A percentile compares a stretch with the other conserved stretches of the same genome.
phyloP scores from a whole-genome alignment of 23 tunicate genomes.

The Halocynthia aurantium region DNA sequence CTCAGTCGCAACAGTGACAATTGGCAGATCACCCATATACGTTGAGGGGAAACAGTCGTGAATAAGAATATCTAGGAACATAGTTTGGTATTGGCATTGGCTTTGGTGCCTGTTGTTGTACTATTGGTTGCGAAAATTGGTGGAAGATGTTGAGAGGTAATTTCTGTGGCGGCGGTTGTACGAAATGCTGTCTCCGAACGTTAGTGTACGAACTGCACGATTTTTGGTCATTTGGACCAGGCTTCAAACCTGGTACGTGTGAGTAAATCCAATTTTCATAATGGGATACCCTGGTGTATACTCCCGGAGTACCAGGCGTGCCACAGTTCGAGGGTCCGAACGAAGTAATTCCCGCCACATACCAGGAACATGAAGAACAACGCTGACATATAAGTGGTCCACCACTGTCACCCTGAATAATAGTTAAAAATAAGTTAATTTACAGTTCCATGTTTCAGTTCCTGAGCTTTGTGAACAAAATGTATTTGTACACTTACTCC shows the following conservation, averaged over 20 bases:
- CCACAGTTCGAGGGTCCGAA: slow-evolving; percentile 38
- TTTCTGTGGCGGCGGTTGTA: not conserved
- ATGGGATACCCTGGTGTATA: slow-evolving; percentile 29
- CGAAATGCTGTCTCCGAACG: not conserved
- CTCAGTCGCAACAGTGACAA: no score
- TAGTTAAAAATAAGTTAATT: not conserved
- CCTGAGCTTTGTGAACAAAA: not conserved
- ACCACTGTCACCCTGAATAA: slow-evolving; percentile 47
- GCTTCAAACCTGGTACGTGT: not conserved
- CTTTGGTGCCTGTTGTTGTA: no score
- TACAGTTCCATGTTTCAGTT: not conserved
- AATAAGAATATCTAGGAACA: no score
- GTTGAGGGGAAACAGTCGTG: no score
- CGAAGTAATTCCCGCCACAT: slow-evolving; percentile 35
- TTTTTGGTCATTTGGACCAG: not conserved
- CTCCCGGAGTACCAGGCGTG: slow-evolving; percentile 32
- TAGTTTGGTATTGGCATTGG: no score
- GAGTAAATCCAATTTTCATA: slow-evolving; percentile 31
- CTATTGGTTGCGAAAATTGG: no score
- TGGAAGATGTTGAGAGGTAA: no score
- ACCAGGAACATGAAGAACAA: slow-evolving; percentile 42
- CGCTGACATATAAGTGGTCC: slow-evolving; percentile 51
- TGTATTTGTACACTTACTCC: not conserved
- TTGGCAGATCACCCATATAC: no score
- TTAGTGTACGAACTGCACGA: not conserved